phyloP scores from a whole-genome alignment of 2,797 vertebrate species.

The Bucorvus abyssinicus region DNA sequence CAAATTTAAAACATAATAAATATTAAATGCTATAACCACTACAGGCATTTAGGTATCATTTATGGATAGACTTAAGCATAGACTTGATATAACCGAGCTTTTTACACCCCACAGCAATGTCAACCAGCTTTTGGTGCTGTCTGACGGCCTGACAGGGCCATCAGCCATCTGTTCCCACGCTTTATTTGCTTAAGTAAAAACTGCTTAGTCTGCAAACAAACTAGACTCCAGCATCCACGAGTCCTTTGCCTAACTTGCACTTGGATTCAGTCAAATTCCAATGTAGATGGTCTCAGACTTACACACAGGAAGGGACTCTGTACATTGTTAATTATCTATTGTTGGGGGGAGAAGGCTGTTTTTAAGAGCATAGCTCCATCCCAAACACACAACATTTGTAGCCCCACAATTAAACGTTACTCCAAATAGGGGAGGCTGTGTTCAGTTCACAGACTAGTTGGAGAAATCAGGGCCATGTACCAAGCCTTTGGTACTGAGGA shows the following conservation, averaged over 20 bases:
- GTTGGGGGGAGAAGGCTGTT: background rate
- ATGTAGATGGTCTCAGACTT: background rate
- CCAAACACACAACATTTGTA: background rate
- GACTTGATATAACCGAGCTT: background rate
- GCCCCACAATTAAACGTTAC: background rate
- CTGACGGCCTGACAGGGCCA: background rate
- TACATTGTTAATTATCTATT: background rate
- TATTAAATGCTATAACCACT: background rate
- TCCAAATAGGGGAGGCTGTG: accelerated
- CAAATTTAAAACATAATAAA: background rate
- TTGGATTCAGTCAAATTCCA: background rate
- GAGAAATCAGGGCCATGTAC: background rate
- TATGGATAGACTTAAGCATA: background rate
- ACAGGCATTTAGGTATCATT: background rate
- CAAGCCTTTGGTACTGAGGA: background rate
- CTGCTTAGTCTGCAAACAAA: background rate
- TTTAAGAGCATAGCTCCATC: background rate
- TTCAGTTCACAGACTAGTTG: background rate
- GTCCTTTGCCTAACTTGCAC: background rate
- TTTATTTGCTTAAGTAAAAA: background rate
- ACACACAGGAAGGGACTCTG: background rate
- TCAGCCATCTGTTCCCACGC: background rate
- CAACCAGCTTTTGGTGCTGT: background rate
- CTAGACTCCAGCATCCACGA: background rate
- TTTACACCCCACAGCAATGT: background rate